Conservation (phyloP, 2,888 invertebrate genomes). For the Caenorhabditis sp. region DNA sequence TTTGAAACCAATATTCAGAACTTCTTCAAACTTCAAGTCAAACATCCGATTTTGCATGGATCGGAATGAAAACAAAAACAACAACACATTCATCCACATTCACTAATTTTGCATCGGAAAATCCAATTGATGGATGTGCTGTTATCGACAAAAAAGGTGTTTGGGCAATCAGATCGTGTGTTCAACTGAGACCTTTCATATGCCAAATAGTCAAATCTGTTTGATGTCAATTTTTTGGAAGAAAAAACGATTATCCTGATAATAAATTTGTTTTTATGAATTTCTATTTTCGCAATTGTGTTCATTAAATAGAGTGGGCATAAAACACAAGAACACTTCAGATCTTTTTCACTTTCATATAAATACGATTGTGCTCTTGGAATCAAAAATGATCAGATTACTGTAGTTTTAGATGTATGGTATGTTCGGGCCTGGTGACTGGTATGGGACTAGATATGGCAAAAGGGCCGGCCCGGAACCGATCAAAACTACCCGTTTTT, state of each 20-base stretch:
- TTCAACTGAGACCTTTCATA: conserved; percentile 51
- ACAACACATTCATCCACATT: conserved; percentile 36
- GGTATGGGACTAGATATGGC: too few species aligned
- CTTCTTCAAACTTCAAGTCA: conserved; percentile 28
- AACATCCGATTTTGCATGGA: conserved; percentile 51
- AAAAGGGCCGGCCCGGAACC: too few species aligned
- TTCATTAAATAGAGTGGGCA: neutral
- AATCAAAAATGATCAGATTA: too few species aligned
- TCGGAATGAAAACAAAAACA: conserved; percentile 58
- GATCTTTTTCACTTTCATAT: too few species aligned
- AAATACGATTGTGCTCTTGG: too few species aligned
- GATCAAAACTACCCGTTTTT: too few species aligned
- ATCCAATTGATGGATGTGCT: conserved; percentile 51
- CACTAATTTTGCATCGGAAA: conserved; percentile 48
- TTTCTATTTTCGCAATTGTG: neutral
- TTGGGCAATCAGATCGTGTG: conserved; percentile 50
- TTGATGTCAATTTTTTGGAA: neutral
- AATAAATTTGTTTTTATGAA: neutral
- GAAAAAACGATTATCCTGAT: neutral
- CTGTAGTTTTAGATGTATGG: too few species aligned
- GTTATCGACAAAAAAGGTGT: conserved; percentile 44
- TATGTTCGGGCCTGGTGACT: too few species aligned
- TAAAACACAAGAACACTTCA: too few species aligned
- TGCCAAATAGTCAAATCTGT: conserved; percentile 31
- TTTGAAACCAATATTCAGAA: neutral